Conservation (phyloP, 2,888 invertebrate species). For the Stenichneumon culpator region DNA sequence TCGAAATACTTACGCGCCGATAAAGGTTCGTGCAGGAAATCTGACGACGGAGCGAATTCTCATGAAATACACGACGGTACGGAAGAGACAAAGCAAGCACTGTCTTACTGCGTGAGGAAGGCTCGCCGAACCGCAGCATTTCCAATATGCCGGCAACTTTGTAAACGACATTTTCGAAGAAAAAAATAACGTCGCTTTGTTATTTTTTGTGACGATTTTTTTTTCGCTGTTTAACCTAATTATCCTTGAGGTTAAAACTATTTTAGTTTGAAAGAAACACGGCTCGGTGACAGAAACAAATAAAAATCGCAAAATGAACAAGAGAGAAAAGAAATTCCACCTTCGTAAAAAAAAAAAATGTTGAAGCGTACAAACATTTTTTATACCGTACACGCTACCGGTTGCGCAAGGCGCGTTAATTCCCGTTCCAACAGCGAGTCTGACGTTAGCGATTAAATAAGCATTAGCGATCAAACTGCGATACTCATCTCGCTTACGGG, state of each 20-base stretch:
- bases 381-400: background rate
- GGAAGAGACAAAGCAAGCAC: too few relatives aligned
- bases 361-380: background rate
- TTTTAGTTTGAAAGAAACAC: too few relatives aligned
- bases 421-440: background rate
- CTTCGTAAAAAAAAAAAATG: too few relatives aligned
- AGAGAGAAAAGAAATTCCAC: too few relatives aligned
- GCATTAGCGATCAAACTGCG: constrained; percentile 21
- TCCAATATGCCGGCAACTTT: too few relatives aligned
- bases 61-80: background rate
- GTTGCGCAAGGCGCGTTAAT: constrained; percentile 15
- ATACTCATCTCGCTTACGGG: background rate
- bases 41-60: background rate
- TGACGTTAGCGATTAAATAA: background rate
- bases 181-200: too few relatives aligned
- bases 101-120: background rate
- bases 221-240: too few relatives aligned
- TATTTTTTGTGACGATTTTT: too few relatives aligned
- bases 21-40: background rate
- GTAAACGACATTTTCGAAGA: too few relatives aligned
- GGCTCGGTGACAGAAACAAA: too few relatives aligned
- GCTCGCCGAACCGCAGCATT: background rate
- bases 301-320: too few relatives aligned
- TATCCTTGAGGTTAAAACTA: too few relatives aligned
- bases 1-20: background rate